Evolutionary conservation across 2,888 invertebrate genomes (phyloP), one percentile per base, ranked within the genome.

Genomic region (Mimachlamys varia): DNA sequence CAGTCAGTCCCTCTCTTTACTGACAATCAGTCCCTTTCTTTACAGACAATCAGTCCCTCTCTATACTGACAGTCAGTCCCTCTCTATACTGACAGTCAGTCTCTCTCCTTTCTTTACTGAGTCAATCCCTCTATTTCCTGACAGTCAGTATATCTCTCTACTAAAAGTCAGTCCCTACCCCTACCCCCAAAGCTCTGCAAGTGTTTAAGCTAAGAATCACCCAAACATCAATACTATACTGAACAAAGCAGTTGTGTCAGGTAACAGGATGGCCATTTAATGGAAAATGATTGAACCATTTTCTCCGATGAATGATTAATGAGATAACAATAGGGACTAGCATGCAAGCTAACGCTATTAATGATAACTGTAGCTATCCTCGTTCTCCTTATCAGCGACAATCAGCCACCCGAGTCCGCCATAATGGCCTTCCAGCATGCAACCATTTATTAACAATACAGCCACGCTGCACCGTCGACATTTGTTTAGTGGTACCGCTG

Each of bases 231-330:
- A 58, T 58, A 58, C n/a, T 4, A 19, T 58, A n/a, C 58, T 22
- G 58, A 22, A 58, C 58, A n/a, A 19, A 58, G 22, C 22, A 58
- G 7, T 3, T 58, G 58, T 58, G 58, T 19, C 44, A 44, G 22
- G 19, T 58, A 76, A 76, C 27, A 33, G 27, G 13, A 76, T 76
- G 76, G 76, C 76, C 33, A 76, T 76, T 76, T 76, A 76, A 76
- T 33, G 22, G 76, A 33, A 76, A 76, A 76, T 76, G 76, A 76
- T 27, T 0, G 76, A 76, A 76, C 76, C 7, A 33, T 27, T 33
- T 76, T 22, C 76, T 76, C 33, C 33, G 22, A 12, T 76, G 33
- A 76, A 76, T 76, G 76, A 76, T 76, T 76, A 76, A 76, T 76
- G 76, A 76, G 76, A 76, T 33, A 15, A 76, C 76, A 76, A 76